These are phyloP conservation scores for Clusia tigrina DNA, from an alignment of 2,888 invertebrate genomes.

Conservation along the genomic window DNA sequence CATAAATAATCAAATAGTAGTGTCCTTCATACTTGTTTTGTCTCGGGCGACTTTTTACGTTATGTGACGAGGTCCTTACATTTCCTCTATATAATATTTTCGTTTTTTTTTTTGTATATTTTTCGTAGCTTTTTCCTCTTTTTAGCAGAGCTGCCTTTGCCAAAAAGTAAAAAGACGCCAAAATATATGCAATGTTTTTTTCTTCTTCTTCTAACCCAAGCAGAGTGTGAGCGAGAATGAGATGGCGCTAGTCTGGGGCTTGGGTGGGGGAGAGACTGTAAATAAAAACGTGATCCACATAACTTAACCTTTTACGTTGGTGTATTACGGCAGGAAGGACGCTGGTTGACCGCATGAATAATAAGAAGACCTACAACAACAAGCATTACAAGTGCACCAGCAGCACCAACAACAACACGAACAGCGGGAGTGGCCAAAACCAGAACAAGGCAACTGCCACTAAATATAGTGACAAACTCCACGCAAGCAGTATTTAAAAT, in stretches of 20 bases:
- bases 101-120: neutral
- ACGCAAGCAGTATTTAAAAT: neutral
- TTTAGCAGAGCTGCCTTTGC: neutral
- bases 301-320: constrained; percentile 13
- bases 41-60: neutral
- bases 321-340: neutral
- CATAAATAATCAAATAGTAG: constrained; percentile 10
- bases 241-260: neutral
- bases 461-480: constrained; percentile 13
- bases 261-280: neutral
- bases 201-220: neutral
- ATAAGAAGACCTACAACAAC: constrained; percentile 7
- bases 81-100: neutral
- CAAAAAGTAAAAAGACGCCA: neutral
- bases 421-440: too few relatives aligned
- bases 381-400: neutral
- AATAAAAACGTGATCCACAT: constrained; percentile 21
- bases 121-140: neutral
- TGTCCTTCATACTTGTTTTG: constrained; percentile 11
- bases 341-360: constrained; percentile 14
- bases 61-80: too few relatives aligned
- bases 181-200: constrained; percentile 8
- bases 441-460: too few relatives aligned
- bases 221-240: neutral
- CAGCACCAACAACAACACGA: constrained; percentile 6